Percentiles rank a stretch among this genome's conserved stretches.
Evolutionary conservation across 2,797 vertebrate species (phyloP).

Genomic region (Triplophysa bombifrons): DNA sequence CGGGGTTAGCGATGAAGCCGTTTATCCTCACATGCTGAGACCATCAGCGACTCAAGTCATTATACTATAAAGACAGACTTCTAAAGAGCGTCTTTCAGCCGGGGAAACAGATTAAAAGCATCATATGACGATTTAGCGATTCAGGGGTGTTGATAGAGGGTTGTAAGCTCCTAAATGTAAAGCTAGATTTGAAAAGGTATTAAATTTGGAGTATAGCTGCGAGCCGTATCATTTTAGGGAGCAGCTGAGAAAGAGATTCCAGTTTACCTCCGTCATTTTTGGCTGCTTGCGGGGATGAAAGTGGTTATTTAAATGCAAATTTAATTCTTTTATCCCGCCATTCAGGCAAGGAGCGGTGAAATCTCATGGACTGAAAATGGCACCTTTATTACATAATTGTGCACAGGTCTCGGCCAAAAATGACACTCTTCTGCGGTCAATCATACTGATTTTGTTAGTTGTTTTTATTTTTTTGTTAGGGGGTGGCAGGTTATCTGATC

Average conservation of each 20-base stretch:
- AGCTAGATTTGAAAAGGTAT: conserved; percentile 31
- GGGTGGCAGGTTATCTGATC: conserved; percentile 16
- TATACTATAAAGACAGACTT: conserved; percentile 32
- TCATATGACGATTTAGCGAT: conserved; percentile 29
- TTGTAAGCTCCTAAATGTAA: conserved; percentile 21
- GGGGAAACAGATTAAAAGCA: conserved; percentile 27
- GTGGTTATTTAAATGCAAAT: conserved; percentile 54
- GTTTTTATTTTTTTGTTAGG: conserved; percentile 24
- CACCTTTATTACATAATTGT: conserved; percentile 37
- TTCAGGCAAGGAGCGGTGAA: conserved; percentile 24
- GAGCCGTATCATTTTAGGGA: conserved; percentile 14
- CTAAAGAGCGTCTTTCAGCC: conserved; percentile 26
- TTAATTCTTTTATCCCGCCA: conserved; percentile 39
- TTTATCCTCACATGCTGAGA: conserved; percentile 4
- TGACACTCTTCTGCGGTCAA: conserved; percentile 1
- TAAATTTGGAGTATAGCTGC: conserved; percentile 22
- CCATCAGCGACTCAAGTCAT: conserved; percentile 20
- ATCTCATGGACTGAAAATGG: conserved; percentile 31
- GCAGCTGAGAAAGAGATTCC: conserved; percentile 32
- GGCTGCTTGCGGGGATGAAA: conserved; percentile 42
- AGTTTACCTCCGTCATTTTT: conserved; percentile 45
- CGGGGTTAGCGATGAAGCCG: neutral
- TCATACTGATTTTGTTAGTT: conserved; percentile 22
- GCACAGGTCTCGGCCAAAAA: neutral
- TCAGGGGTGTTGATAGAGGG: neutral